Conservation (phyloP, 2,888 invertebrate genomes). For the Synergus laeviventris region DNA sequence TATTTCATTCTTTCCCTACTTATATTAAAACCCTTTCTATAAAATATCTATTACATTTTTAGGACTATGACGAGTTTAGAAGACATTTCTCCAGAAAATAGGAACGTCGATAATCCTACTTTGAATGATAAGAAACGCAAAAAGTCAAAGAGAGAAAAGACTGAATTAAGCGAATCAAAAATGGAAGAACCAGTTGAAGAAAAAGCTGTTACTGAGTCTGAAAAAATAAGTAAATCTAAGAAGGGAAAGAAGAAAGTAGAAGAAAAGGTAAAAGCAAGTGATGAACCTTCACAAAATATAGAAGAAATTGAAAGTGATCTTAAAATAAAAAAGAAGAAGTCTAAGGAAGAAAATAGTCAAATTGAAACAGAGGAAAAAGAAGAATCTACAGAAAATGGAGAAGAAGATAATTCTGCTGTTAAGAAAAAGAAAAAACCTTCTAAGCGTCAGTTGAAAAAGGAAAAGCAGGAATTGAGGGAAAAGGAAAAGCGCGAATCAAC, state of each 20-base stretch:
- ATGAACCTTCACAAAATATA: not conserved
- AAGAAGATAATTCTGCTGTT: conserved; percentile 58
- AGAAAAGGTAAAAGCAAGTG: not conserved
- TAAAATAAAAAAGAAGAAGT: conserved; percentile 30
- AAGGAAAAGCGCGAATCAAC: conserved; percentile 78
- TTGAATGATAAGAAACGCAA: not conserved
- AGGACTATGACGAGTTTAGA: not conserved
- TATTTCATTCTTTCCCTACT: not conserved
- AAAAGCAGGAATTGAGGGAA: conserved; percentile 79
- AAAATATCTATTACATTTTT: not conserved
- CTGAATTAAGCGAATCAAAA: not conserved
- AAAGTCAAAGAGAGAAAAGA: conserved; percentile 5
- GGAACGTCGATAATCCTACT: not conserved
- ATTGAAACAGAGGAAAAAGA: conserved; percentile 33
- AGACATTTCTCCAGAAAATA: not conserved
- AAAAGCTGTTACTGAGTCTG: not conserved
- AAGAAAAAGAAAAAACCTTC: conserved; percentile 77
- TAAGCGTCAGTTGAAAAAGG: conserved; percentile 82
- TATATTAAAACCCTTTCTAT: not conserved
- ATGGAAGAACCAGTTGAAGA: not conserved
- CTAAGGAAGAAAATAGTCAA: conserved; percentile 19
- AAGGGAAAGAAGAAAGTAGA: not conserved
- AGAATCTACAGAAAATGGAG: conserved; percentile 26
- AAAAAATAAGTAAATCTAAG: not conserved
- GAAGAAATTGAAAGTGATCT: not conserved